Evolutionary conservation across 2,888 invertebrate genomes (phyloP).

Genomic region (Cephus pulcher): DNA sequence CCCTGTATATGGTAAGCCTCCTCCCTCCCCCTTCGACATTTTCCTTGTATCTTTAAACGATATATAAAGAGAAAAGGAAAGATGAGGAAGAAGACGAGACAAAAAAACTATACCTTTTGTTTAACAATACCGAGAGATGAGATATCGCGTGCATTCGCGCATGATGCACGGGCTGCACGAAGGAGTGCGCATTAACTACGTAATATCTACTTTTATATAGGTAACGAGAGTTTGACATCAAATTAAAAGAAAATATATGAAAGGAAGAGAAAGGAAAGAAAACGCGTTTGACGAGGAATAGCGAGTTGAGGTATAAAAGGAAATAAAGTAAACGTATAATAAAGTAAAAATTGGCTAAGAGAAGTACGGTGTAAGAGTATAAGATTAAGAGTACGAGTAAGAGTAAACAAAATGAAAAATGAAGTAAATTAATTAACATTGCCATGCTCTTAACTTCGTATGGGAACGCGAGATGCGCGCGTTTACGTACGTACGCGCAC

Average conservation of each 20-base stretch:
- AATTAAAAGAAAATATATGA: slow-evolving; percentile 34
- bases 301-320: background rate
- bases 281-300: slow-evolving; percentile 6
- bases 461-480: background rate
- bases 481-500: background rate
- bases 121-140: slow-evolving; percentile 1
- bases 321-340: background rate
- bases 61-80: background rate
- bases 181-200: slow-evolving; percentile 17
- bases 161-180: slow-evolving; percentile 9
- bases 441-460: background rate
- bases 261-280: slow-evolving; percentile 1
- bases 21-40: slow-evolving; percentile 20
- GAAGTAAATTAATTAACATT: background rate
- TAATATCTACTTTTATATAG: slow-evolving; percentile 44
- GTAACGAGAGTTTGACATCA: slow-evolving; percentile 40
- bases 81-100: background rate
- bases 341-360: background rate
- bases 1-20: slow-evolving; percentile 44
- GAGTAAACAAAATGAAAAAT: background rate
- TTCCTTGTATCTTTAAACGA: slow-evolving; percentile 31
- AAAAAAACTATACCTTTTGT: background rate
- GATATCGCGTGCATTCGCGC: slow-evolving; percentile 14
- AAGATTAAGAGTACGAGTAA: background rate
- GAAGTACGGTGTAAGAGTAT: background rate